These are phyloP conservation scores for Heterodera filipjevi DNA, from an alignment of 2,888 invertebrate genomes.

Conservation along the genomic window DNA sequence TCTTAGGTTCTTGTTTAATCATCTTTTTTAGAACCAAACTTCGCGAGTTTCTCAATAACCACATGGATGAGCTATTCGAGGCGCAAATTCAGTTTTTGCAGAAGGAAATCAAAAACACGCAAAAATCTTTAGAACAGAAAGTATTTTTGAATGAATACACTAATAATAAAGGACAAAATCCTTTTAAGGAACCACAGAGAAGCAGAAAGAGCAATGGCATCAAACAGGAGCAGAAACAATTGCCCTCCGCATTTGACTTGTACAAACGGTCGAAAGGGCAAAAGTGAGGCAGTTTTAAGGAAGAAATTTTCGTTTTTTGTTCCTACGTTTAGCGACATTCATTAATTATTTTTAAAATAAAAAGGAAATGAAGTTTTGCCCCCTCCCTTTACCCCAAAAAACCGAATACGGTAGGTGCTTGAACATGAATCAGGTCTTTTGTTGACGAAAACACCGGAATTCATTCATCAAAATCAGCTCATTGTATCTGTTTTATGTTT, in stretches of 20 bases:
- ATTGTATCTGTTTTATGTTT: too few species aligned
- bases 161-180: background rate
- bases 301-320: too few species aligned
- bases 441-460: too few species aligned
- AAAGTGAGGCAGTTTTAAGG: conserved; percentile 33
- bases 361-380: too few species aligned
- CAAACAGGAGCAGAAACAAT: background rate
- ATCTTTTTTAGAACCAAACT: background rate
- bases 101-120: conserved; percentile 6
- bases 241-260: conserved; percentile 31
- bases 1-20: background rate
- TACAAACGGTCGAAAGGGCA: conserved; percentile 31
- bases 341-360: too few species aligned
- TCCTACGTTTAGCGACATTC: too few species aligned
- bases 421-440: too few species aligned
- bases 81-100: conserved; percentile 16
- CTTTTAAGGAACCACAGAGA: background rate
- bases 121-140: background rate
- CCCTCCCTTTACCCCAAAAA: too few species aligned
- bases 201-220: conserved; percentile 16
- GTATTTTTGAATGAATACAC: background rate
- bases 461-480: too few species aligned
- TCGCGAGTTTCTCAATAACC: conserved; percentile 13
- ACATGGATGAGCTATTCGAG: conserved; percentile 20
- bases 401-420: too few species aligned